phyloP scores from a whole-genome alignment of 1,140 invertebrate genomes.

The Portunus trituberculatus region DNA sequence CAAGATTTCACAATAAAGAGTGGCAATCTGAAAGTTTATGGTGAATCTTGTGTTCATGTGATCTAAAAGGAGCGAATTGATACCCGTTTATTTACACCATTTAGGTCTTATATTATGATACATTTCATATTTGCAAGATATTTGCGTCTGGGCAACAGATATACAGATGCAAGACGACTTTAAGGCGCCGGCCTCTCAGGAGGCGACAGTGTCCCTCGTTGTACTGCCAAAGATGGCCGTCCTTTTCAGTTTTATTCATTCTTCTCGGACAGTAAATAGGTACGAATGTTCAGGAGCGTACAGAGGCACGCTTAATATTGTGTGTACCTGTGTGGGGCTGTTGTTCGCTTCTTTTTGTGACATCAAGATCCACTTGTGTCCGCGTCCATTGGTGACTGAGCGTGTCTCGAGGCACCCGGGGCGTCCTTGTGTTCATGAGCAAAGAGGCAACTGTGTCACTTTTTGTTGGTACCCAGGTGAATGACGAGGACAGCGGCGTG shows the following conservation, averaged over 20 bases:
- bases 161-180: background rate
- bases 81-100: background rate
- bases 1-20: background rate
- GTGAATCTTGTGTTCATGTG: background rate
- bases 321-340: background rate
- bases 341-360: background rate
- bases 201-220: background rate
- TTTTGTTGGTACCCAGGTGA: background rate
- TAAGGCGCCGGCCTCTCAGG: background rate
- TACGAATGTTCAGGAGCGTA: background rate
- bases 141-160: background rate
- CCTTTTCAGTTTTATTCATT: background rate
- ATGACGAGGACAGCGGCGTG: background rate
- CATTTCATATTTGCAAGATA: background rate
- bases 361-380: background rate
- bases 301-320: background rate
- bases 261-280: background rate
- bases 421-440: slow-evolving; percentile 9
- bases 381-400: background rate
- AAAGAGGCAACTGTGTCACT: background rate
- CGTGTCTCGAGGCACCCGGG: background rate
- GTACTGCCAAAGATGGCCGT: background rate
- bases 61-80: background rate
- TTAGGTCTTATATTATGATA: background rate
- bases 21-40: background rate